These are phyloP conservation scores for Agelas oroides DNA, from an alignment of 37 sponge, comb jelly and placozoan genomes.

Conservation along the genomic window DNA sequence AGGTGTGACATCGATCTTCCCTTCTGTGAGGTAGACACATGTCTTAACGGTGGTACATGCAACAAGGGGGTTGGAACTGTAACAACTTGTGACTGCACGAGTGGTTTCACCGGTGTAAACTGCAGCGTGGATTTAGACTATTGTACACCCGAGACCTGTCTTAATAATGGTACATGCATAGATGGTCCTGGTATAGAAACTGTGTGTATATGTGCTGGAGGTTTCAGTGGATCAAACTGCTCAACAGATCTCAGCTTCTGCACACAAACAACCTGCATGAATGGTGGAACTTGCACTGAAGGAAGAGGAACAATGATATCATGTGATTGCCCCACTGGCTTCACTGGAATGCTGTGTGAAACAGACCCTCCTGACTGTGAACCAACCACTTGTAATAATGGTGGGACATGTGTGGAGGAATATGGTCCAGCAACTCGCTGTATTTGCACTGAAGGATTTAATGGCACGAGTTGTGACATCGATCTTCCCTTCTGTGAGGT, in stretches of 20 bases:
- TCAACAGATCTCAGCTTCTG: constrained; percentile 4
- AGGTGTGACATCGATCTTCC: neutral
- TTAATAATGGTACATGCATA: neutral
- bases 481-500: neutral
- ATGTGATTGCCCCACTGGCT: constrained; percentile 43
- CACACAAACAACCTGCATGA: neutral
- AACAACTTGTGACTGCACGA: constrained; percentile 13
- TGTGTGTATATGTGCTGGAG: neutral
- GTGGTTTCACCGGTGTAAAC: constrained; percentile 15
- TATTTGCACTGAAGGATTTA: constrained; percentile 12
- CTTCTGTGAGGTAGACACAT: neutral
- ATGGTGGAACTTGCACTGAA: constrained; percentile 2
- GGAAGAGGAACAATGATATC: constrained; percentile 1
- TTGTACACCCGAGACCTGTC: neutral
- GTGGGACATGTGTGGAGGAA: no score
- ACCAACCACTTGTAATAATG: no score
- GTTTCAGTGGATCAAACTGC: constrained; percentile 19
- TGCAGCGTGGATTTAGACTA: neutral
- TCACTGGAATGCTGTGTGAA: no score
- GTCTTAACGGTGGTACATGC: constrained; percentile 20
- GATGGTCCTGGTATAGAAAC: neutral
- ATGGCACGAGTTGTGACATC: neutral
- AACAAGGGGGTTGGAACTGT: neutral
- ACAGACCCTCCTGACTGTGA: no score
- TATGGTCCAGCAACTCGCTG: neutral